These are phyloP conservation scores for Vimba vimba DNA, from an alignment of 2,113 vertebrate genomes.

Conservation along the genomic window DNA sequence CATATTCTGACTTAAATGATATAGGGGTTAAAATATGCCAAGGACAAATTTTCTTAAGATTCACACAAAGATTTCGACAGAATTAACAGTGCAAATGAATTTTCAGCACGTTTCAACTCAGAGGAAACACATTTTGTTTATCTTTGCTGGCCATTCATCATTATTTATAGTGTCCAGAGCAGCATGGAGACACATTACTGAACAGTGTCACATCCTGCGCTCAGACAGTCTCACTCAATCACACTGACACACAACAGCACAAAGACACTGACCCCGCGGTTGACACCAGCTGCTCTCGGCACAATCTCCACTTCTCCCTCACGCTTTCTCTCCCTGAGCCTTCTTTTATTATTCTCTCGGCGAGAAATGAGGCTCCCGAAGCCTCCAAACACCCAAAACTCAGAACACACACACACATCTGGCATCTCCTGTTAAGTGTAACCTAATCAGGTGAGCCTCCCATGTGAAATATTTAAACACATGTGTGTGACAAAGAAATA, in stretches of 20 bases:
- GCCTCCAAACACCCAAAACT: conserved; percentile 4
- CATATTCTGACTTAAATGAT: neutral
- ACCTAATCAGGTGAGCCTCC: conserved; percentile 8
- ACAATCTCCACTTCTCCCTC: conserved; percentile 13
- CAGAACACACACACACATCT: conserved; percentile 41
- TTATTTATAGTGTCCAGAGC: conserved; percentile 3
- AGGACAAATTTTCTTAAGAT: neutral
- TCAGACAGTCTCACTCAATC: conserved; percentile 46
- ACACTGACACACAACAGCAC: conserved; percentile 43
- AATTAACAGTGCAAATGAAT: neutral
- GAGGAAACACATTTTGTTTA: neutral
- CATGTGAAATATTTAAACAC: conserved; percentile 33
- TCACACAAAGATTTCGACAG: neutral
- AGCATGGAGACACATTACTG: conserved; percentile 17
- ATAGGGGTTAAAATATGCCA: neutral
- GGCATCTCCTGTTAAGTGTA: neutral
- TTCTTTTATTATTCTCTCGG: neutral
- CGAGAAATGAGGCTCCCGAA: conserved; percentile 2
- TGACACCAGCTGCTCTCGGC: conserved; percentile 46
- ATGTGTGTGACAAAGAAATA: neutral
- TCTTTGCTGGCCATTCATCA: neutral
- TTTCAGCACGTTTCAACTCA: neutral
- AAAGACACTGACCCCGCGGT: conserved; percentile 39
- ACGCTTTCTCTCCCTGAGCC: neutral
- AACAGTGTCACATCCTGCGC: conserved; percentile 41